Evolutionary conservation across 2,888 invertebrate genomes (phyloP).

Genomic region (Drosophila quinaria): DNA sequence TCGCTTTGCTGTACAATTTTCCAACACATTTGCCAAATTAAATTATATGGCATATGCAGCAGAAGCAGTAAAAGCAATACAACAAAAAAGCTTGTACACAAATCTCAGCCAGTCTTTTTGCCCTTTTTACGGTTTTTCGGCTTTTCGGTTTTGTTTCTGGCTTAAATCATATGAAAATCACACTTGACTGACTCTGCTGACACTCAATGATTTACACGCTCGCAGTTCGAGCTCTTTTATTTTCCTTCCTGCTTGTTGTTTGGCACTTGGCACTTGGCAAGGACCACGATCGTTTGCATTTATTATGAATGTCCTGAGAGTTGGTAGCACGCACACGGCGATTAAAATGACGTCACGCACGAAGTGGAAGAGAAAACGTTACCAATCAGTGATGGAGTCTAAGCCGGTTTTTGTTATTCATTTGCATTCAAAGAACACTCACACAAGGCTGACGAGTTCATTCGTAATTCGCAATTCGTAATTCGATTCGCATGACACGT

Average conservation of each 20-base stretch:
- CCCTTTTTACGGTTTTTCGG: not conserved
- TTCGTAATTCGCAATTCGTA: constrained; percentile 41
- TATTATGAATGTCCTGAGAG: constrained; percentile 14
- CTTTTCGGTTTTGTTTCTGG: constrained; percentile 40
- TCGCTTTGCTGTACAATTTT: constrained; percentile 73
- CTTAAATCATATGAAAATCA: constrained; percentile 69
- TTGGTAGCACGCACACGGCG: constrained; percentile 26
- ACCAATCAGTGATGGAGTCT: constrained; percentile 42
- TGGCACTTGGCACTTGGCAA: constrained; percentile 34
- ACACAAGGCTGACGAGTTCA: constrained; percentile 40
- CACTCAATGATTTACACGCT: constrained; percentile 71
- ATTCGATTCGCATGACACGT: constrained; percentile 47
- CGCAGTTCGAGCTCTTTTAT: constrained; percentile 4
- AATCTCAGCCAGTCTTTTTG: constrained; percentile 40
- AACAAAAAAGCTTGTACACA: constrained; percentile 13
- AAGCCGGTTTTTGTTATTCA: constrained; percentile 38
- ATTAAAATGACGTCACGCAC: constrained; percentile 32
- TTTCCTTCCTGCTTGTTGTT: constrained; percentile 16
- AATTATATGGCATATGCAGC: constrained; percentile 71
- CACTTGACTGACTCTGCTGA: constrained; percentile 71
- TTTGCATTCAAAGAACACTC: constrained; percentile 47
- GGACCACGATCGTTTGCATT: constrained; percentile 53
- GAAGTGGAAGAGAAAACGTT: not conserved
- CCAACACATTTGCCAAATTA: constrained; percentile 81
- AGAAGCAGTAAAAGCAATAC: constrained; percentile 22